These are phyloP conservation scores for Bembecia ichneumoniformis DNA, from an alignment of 2,888 invertebrate species.

Conservation along the genomic window DNA sequence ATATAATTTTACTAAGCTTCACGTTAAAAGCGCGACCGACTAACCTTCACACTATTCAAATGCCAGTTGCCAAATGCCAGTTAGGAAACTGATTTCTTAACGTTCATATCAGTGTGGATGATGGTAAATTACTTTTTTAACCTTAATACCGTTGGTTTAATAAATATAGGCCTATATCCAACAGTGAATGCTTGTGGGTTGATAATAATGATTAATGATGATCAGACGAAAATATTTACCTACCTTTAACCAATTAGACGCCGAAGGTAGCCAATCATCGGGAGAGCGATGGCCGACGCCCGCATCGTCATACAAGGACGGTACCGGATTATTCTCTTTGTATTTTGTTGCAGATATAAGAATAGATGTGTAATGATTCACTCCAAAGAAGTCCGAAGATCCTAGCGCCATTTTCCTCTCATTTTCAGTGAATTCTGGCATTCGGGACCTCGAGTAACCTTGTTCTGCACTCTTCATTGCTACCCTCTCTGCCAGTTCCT, in stretches of 20 bases:
- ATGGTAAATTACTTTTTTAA: too few relatives aligned
- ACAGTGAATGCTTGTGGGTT: too few relatives aligned
- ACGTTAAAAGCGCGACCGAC: too few relatives aligned
- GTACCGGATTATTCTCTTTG: conserved; percentile 14
- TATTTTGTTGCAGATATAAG: conserved; percentile 27
- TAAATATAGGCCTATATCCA: too few relatives aligned
- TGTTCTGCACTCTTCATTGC: conserved; percentile 52
- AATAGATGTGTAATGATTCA: conserved; percentile 77
- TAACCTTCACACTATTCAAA: too few relatives aligned
- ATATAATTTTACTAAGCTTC: too few relatives aligned
- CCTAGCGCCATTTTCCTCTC: conserved; percentile 41
- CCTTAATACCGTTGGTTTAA: too few relatives aligned
- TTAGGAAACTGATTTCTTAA: too few relatives aligned
- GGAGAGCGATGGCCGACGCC: conserved; percentile 17
- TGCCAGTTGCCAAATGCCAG: too few relatives aligned
- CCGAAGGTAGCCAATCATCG: conserved; percentile 30
- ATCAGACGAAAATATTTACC: too few relatives aligned
- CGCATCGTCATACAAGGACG: conserved; percentile 30
- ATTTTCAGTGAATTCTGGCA: conserved; percentile 54
- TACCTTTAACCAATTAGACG: conserved; percentile 39
- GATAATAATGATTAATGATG: too few relatives aligned
- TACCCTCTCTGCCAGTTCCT: conserved; percentile 50
- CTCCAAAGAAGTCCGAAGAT: conserved; percentile 53
- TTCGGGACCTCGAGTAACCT: conserved; percentile 46
- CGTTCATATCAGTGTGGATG: too few relatives aligned